A percentile compares a stretch with the other conserved stretches of the same genome.
Conservation (phyloP, 2,888 invertebrate genomes). For the Leptinotarsa tumamoca region DNA sequence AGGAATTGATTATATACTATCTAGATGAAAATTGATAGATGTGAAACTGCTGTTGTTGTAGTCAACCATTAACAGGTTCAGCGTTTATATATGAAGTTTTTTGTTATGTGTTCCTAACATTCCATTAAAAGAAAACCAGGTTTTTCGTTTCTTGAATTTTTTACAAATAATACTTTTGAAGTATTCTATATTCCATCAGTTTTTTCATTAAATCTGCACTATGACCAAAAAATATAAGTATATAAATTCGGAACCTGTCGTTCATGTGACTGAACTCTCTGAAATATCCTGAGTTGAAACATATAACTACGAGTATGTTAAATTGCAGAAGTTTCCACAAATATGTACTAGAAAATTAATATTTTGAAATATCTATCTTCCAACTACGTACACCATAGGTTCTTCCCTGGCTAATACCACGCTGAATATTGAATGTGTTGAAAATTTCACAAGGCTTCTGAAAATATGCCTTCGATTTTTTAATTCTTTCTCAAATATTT, state of each 20-base stretch:
- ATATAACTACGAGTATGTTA: too few relatives aligned
- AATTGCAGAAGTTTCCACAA: too few relatives aligned
- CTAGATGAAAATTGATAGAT: neutral
- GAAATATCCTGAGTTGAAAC: neutral
- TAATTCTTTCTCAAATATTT: neutral
- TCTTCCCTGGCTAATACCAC: too few relatives aligned
- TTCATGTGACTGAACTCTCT: neutral
- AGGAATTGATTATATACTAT: constrained; percentile 15
- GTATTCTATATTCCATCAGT: too few relatives aligned
- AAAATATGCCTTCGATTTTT: neutral
- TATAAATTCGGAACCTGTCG: neutral
- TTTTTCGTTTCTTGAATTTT: too few relatives aligned
- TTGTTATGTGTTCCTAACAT: neutral
- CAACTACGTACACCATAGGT: too few relatives aligned
- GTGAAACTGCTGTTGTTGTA: neutral
- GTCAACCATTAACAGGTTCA: constrained; percentile 2
- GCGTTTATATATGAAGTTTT: neutral
- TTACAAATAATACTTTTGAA: too few relatives aligned
- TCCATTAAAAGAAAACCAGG: neutral
- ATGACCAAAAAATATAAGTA: neutral
- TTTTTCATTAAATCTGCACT: neutral
- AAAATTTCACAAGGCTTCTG: too few relatives aligned
- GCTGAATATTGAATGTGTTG: too few relatives aligned
- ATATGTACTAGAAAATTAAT: too few relatives aligned
- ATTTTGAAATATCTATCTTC: too few relatives aligned